Percentiles rank a stretch among this genome's conserved stretches.
Conservation (phyloP, 2,113 vertebrate genomes). For the Xiphophorus maculatus region DNA sequence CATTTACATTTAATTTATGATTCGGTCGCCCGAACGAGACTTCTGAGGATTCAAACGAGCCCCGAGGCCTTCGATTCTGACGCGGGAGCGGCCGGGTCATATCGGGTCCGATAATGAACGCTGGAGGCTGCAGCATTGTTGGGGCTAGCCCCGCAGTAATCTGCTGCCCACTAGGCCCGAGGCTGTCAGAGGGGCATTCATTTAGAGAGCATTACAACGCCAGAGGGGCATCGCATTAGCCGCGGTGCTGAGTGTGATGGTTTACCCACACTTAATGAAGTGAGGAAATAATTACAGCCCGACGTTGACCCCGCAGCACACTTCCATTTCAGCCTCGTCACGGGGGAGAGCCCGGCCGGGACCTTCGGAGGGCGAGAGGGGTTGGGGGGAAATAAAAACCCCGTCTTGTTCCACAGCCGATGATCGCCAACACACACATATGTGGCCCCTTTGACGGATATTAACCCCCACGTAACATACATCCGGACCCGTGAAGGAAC, state of each 20-base stretch:
- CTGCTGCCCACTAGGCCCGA: slow-evolving; percentile 69
- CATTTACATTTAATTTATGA: slow-evolving; percentile 70
- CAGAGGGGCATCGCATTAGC: slow-evolving; percentile 80
- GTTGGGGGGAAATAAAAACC: slow-evolving; percentile 14
- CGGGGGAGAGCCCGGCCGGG: slow-evolving; percentile 59
- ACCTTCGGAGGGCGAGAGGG: slow-evolving; percentile 43
- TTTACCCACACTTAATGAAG: slow-evolving; percentile 84
- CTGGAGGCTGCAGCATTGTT: slow-evolving; percentile 62
- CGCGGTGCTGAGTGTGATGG: slow-evolving; percentile 78
- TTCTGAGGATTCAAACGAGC: slow-evolving; percentile 58
- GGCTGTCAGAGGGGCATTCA: slow-evolving; percentile 78
- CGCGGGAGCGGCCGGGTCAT: slow-evolving; percentile 53
- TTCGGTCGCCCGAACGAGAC: slow-evolving; percentile 38
- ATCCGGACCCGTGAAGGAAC: slow-evolving; percentile 38
- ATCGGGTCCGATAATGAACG: slow-evolving; percentile 70
- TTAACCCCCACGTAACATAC: slow-evolving; percentile 66
- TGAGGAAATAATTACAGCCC: slow-evolving; percentile 84
- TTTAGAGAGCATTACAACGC: slow-evolving; percentile 80
- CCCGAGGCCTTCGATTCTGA: slow-evolving; percentile 52
- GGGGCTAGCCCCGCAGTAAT: slow-evolving; percentile 75
- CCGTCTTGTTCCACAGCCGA: slow-evolving; percentile 63
- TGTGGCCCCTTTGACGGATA: slow-evolving; percentile 62
- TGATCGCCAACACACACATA: slow-evolving; percentile 69
- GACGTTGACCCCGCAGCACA: slow-evolving; percentile 79
- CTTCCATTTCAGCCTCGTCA: slow-evolving; percentile 74